Evolutionary conservation across 2,113 vertebrate genomes (phyloP).

Genomic region (Eulemur rufifrons): DNA sequence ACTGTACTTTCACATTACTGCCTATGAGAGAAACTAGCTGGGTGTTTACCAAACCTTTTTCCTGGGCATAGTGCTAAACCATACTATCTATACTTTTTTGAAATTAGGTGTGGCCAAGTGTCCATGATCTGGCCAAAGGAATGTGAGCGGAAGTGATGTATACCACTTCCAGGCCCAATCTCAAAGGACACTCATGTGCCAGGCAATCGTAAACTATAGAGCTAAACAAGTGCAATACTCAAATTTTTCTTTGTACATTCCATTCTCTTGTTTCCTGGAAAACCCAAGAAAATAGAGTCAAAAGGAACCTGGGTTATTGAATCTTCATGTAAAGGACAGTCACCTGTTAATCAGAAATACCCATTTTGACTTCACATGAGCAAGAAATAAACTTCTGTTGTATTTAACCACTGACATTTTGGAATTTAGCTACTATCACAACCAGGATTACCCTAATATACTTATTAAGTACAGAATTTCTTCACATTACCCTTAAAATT

Average conservation of each 20-base stretch:
- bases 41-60: not conserved
- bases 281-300: not conserved
- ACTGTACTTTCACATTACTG: not conserved
- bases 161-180: not conserved
- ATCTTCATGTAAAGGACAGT: not conserved
- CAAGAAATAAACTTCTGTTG: not conserved
- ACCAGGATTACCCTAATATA: not conserved
- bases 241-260: not conserved
- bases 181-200: not conserved
- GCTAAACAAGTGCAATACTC: not conserved
- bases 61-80: not conserved
- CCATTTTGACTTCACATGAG: not conserved
- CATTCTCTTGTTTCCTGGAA: not conserved
- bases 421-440: not conserved
- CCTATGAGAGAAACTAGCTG: not conserved
- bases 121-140: not conserved
- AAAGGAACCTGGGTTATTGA: not conserved
- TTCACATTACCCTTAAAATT: conserved; percentile 28
- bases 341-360: not conserved
- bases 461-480: not conserved
- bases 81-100: not conserved
- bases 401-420: not conserved
- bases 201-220: not conserved
- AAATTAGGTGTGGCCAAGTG: not conserved
- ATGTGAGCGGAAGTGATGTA: not conserved